These are phyloP conservation scores for Paramacrobiotus metropolitanus DNA, from an alignment of 1,140 invertebrate genomes.

Conservation along the genomic window DNA sequence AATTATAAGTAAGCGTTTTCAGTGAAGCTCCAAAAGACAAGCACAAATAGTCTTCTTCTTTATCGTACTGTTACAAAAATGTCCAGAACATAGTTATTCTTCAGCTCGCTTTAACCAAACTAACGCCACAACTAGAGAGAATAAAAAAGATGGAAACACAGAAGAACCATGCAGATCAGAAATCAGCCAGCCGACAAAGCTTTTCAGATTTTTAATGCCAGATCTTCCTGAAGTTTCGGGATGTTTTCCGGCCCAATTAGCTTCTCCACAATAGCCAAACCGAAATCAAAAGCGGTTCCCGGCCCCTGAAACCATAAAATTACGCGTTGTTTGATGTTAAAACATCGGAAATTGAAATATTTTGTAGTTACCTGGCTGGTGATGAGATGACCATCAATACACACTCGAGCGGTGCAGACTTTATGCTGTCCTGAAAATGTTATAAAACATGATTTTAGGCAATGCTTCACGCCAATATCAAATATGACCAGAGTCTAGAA, in stretches of 20 bases:
- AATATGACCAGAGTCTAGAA: no score
- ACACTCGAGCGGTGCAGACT: neutral
- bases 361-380: neutral
- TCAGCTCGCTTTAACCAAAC: no score
- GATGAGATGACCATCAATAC: neutral
- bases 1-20: no score
- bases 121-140: no score
- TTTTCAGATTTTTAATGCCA: conserved; percentile 1
- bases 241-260: conserved; percentile 41
- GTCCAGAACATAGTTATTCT: no score
- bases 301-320: conserved; percentile 37
- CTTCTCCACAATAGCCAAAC: conserved; percentile 52
- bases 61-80: no score
- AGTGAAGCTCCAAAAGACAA: no score
- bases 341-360: neutral
- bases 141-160: no score
- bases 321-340: conserved; percentile 61
- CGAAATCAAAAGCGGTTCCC: conserved; percentile 78
- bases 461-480: neutral
- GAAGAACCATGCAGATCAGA: no score
- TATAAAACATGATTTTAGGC: neutral
- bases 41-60: no score
- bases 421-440: neutral
- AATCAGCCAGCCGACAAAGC: no score
- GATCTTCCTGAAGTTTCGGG: neutral